These are phyloP conservation scores for Drosophila aldrichi DNA, from an alignment of 2,888 invertebrate species.

Conservation along the genomic window DNA sequence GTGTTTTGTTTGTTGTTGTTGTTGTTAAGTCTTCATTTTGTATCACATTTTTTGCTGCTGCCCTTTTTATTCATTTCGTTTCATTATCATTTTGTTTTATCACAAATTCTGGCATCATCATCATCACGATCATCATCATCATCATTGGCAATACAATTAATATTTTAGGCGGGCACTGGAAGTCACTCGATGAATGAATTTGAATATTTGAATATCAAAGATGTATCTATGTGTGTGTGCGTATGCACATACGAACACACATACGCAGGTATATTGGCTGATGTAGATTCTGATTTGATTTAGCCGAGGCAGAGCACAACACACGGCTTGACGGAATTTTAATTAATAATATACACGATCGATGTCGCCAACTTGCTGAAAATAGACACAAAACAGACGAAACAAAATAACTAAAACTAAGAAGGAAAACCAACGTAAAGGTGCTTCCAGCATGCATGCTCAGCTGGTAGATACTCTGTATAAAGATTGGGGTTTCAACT, in stretches of 20 bases:
- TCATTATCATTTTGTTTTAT: constrained; percentile 33
- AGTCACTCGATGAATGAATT: constrained; percentile 73
- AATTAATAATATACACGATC: constrained; percentile 75
- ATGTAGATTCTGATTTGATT: constrained; percentile 59
- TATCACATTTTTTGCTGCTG: constrained; percentile 38
- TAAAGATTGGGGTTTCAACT: not conserved
- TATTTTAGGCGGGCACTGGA: constrained; percentile 53
- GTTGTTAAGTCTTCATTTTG: constrained; percentile 34
- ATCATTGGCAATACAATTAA: constrained; percentile 38
- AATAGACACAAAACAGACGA: constrained; percentile 65
- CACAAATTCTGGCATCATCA: constrained; percentile 55
- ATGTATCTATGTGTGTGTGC: constrained; percentile 7
- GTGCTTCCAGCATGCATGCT: not conserved
- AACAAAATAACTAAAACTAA: constrained; percentile 44
- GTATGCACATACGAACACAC: constrained; percentile 1
- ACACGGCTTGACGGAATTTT: constrained; percentile 68
- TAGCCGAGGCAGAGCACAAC: constrained; percentile 28
- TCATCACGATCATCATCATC: not conserved
- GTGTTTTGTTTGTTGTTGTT: constrained; percentile 24
- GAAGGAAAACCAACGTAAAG: constrained; percentile 2
- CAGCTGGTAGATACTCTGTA: constrained; percentile 14
- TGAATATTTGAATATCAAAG: constrained; percentile 69
- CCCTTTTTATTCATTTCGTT: constrained; percentile 34
- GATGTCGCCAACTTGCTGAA: constrained; percentile 72
- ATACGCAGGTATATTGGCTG: constrained; percentile 20